These are phyloP conservation scores for Poecilus cupreus DNA, from an alignment of 2,888 invertebrate species.

Conservation along the genomic window DNA sequence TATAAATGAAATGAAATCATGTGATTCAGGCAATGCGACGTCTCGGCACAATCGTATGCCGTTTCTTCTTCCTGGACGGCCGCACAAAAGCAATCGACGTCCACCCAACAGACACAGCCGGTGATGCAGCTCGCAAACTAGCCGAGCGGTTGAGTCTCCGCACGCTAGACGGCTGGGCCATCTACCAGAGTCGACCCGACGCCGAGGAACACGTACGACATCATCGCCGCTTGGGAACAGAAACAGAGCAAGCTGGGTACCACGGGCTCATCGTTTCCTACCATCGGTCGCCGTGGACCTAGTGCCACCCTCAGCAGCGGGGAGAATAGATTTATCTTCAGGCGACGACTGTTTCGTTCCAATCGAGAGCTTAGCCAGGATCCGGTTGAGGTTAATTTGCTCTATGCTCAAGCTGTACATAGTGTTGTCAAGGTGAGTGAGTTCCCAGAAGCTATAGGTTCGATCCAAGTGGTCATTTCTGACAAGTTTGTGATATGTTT, in stretches of 20 bases:
- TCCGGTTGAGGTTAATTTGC: constrained; percentile 93
- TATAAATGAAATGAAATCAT: too few species aligned
- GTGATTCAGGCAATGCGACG: constrained; percentile 87
- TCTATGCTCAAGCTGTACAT: constrained; percentile 96
- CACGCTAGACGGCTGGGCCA: constrained; percentile 94
- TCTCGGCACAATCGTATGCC: constrained; percentile 92
- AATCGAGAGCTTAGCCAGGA: constrained; percentile 94
- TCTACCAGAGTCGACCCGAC: constrained; percentile 91
- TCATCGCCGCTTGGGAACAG: constrained; percentile 96
- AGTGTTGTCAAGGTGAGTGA: constrained; percentile 90
- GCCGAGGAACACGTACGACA: constrained; percentile 94
- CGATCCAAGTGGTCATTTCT: too few species aligned
- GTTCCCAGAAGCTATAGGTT: too few species aligned
- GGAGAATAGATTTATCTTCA: constrained; percentile 94
- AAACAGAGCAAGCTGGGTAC: constrained; percentile 76
- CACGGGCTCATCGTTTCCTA: constrained; percentile 74
- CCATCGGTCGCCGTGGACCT: constrained; percentile 75
- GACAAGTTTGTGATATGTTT: too few species aligned
- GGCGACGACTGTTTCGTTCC: constrained; percentile 90
- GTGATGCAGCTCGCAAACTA: constrained; percentile 90
- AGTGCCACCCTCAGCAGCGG: constrained; percentile 87
- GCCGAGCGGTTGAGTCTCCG: constrained; percentile 91
- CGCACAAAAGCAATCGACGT: constrained; percentile 96
- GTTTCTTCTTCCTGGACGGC: constrained; percentile 96
- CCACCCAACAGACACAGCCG: constrained; percentile 94